Percentiles rank a stretch among this genome's conserved stretches.
Conservation (phyloP, 2,888 invertebrate genomes). For the Biston betularia region DNA sequence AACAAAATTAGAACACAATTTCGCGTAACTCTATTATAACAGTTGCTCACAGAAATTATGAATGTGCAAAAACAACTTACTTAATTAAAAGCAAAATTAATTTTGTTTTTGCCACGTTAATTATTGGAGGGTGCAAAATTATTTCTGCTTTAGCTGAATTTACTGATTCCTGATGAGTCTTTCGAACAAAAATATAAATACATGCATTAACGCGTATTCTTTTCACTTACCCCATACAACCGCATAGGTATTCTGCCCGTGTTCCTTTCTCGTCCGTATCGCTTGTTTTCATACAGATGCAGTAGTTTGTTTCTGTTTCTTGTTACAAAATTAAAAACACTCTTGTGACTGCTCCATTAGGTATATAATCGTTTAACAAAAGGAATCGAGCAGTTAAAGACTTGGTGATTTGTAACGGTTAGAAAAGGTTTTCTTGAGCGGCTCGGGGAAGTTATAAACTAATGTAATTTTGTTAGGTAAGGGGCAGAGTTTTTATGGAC, state of each 20-base stretch:
- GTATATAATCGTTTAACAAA: slow-evolving; percentile 32
- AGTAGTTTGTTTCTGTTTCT: slow-evolving; percentile 23
- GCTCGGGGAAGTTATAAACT: slow-evolving; percentile 42
- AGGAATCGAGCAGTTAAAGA: slow-evolving; percentile 23
- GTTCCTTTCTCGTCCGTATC: slow-evolving; percentile 18
- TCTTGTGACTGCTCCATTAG: slow-evolving; percentile 23
- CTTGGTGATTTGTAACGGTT: slow-evolving; percentile 35
- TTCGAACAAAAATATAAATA: background rate
- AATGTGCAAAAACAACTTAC: too few relatives aligned
- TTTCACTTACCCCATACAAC: slow-evolving; percentile 28
- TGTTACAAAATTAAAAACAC: slow-evolving; percentile 13
- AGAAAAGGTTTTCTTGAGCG: slow-evolving; percentile 42
- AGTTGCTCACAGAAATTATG: too few relatives aligned
- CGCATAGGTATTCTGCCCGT: slow-evolving; percentile 38
- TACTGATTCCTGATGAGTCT: background rate
- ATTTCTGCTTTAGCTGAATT: too few relatives aligned
- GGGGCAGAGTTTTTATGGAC: slow-evolving; percentile 39
- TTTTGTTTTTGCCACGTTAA: too few relatives aligned
- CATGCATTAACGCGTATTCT: background rate
- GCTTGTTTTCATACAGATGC: slow-evolving; percentile 28
- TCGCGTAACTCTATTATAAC: too few relatives aligned
- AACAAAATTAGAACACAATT: too few relatives aligned
- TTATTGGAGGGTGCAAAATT: too few relatives aligned
- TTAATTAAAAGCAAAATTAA: too few relatives aligned
- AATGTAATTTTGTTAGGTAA: slow-evolving; percentile 43